These are phyloP conservation scores for Sebastiscus albofasciatus DNA, from an alignment of 2,797 vertebrate species.

Conservation along the genomic window DNA sequence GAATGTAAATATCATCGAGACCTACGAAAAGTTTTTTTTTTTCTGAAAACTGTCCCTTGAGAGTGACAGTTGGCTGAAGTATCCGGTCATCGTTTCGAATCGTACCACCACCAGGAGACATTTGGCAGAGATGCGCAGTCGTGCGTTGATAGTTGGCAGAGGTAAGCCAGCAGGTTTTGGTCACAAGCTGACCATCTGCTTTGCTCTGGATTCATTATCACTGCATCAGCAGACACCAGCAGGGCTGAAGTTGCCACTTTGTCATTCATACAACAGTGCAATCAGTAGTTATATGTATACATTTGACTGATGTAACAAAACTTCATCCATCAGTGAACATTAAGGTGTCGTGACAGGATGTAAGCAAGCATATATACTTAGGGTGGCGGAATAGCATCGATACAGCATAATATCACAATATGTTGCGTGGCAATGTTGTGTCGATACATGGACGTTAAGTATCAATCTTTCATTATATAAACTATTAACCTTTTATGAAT, in stretches of 20 bases:
- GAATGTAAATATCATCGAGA: background rate
- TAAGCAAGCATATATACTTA: background rate
- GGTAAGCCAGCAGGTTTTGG: conserved; percentile 47
- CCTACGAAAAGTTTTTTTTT: background rate
- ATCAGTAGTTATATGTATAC: background rate
- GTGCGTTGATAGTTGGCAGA: conserved; percentile 46
- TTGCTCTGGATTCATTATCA: conserved; percentile 53
- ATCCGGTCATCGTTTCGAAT: background rate
- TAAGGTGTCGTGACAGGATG: background rate
- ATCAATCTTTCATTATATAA: too few species aligned
- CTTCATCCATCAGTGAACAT: background rate
- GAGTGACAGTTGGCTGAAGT: background rate
- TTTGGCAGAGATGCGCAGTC: conserved; percentile 36
- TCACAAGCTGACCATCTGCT: conserved; percentile 76
- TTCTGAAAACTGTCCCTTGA: background rate
- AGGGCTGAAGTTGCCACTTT: conserved; percentile 20
- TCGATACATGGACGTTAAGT: too few species aligned
- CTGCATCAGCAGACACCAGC: conserved; percentile 37
- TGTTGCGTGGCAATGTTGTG: too few species aligned
- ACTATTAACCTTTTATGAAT: too few species aligned
- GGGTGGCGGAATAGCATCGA: too few species aligned
- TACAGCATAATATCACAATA: too few species aligned
- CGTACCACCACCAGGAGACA: conserved; percentile 14
- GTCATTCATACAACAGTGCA: conserved; percentile 6
- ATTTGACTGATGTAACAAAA: background rate